Evolutionary conservation across 1,140 invertebrate genomes (phyloP).

Genomic region (Bombus sibiricus): DNA sequence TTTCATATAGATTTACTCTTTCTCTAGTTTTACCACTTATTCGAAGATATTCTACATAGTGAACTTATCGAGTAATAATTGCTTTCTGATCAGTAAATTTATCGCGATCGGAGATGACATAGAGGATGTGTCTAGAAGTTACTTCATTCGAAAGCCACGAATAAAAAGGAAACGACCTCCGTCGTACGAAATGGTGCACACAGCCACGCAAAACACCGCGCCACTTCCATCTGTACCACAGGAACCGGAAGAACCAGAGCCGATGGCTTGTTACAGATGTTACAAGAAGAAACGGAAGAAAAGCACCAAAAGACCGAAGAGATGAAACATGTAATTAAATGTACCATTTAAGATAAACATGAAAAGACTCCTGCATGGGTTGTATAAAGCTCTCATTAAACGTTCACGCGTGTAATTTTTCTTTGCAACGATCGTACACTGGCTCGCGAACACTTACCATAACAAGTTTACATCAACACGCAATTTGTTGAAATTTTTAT

Average conservation of each 20-base stretch:
- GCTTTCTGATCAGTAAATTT: not conserved
- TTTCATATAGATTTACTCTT: not conserved
- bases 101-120: conserved; percentile 52
- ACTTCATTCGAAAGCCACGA: conserved; percentile 52
- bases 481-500: no score
- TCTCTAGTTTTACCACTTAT: not conserved
- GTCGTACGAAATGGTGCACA: conserved; percentile 53
- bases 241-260: conserved; percentile 67
- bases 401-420: not conserved
- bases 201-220: conserved; percentile 63
- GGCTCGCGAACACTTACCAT: fast-evolving
- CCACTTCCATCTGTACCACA: conserved; percentile 24
- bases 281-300: conserved; percentile 76
- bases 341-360: not conserved
- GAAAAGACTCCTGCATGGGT: no score
- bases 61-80: not conserved
- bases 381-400: conserved; percentile 3
- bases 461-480: fast-evolving
- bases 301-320: conserved; percentile 47
- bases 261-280: conserved; percentile 72
- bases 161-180: conserved; percentile 56
- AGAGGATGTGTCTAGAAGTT: conserved; percentile 12
- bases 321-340: conserved; percentile 19
- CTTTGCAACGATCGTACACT: no score
- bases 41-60: not conserved